Conservation (phyloP, 2,888 invertebrate species). For the Clistopyga incitator region DNA sequence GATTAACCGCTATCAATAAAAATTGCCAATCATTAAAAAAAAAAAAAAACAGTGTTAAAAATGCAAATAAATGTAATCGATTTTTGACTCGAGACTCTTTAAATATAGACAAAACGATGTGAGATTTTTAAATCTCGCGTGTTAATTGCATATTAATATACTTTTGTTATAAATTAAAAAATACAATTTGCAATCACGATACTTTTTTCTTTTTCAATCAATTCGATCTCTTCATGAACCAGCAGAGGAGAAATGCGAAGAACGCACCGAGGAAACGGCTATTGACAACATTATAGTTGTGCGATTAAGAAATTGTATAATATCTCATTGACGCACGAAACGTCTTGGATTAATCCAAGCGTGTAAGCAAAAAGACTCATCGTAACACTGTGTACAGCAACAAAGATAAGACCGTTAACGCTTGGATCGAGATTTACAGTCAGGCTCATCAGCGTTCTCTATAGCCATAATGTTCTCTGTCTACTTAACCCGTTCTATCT, state of each 20-base stretch:
- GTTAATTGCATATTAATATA: too few species aligned
- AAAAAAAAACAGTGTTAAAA: too few species aligned
- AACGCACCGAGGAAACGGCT: background rate
- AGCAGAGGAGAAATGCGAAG: slow-evolving; percentile 9
- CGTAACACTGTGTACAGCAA: background rate
- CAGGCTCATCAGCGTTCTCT: slow-evolving; percentile 9
- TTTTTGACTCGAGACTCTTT: too few species aligned
- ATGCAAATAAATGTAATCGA: too few species aligned
- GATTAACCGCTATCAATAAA: too few species aligned
- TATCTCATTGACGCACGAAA: slow-evolving; percentile 44
- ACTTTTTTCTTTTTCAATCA: too few species aligned
- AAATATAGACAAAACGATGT: too few species aligned
- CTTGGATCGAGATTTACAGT: slow-evolving; percentile 13
- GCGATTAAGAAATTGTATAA: background rate
- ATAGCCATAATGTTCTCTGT: background rate
- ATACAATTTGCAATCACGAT: too few species aligned
- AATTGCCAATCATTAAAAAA: too few species aligned
- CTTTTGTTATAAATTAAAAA: too few species aligned
- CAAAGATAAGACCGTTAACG: background rate
- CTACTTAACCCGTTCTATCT: slow-evolving; percentile 19
- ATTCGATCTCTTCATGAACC: too few species aligned
- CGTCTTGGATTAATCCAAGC: slow-evolving; percentile 12
- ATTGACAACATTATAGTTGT: background rate
- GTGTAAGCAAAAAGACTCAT: background rate
- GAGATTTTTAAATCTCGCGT: too few species aligned